These are phyloP conservation scores for Darevskia mixta DNA, from an alignment of 2,797 vertebrate genomes.

Conservation along the genomic window DNA sequence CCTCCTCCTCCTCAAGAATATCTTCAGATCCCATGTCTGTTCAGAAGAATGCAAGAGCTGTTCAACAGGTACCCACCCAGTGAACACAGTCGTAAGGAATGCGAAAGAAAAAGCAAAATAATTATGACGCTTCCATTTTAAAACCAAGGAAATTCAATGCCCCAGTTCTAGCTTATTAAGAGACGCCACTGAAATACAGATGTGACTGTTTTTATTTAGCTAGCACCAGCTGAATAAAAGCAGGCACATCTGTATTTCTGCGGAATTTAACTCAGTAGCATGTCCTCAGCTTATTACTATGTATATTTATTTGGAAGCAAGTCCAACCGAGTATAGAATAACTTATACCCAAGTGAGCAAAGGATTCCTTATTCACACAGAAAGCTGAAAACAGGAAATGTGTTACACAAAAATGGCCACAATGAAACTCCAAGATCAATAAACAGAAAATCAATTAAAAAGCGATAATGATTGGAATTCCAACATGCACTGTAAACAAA, in stretches of 20 bases:
- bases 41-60: slow-evolving; percentile 28
- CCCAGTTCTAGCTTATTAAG: background rate
- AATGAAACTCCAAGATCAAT: slow-evolving; percentile 23
- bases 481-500: slow-evolving; percentile 24
- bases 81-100: background rate
- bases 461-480: background rate
- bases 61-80: slow-evolving; percentile 27
- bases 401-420: background rate
- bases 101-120: background rate
- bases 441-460: slow-evolving; percentile 13
- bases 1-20: slow-evolving; percentile 90
- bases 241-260: background rate
- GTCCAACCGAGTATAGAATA: background rate
- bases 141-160: background rate
- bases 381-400: background rate
- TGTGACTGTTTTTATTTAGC: background rate
- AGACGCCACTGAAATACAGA: background rate
- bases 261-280: background rate
- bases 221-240: too few species aligned
- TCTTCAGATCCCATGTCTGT: slow-evolving; percentile 85
- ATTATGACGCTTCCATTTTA: background rate
- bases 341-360: background rate
- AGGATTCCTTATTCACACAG: background rate
- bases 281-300: background rate
- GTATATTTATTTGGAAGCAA: background rate